phyloP scores from a whole-genome alignment of 1,140 invertebrate species.

The Drosophila trapezifrons region DNA sequence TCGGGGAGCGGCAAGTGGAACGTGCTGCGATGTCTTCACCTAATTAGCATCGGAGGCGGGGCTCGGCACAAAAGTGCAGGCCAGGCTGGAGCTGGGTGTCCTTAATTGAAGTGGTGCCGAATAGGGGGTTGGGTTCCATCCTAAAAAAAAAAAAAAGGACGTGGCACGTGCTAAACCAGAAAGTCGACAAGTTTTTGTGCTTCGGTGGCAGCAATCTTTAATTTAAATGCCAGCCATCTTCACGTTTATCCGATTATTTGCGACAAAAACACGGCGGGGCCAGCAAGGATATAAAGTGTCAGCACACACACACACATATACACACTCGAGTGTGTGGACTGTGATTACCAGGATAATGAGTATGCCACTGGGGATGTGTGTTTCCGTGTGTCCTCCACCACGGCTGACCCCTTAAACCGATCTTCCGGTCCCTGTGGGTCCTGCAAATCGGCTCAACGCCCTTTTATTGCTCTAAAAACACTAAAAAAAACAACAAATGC shows the following conservation, averaged over 20 bases:
- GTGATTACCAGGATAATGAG: conserved; percentile 40
- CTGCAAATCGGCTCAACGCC: not conserved
- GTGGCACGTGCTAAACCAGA: conserved; percentile 49
- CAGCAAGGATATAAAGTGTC: conserved; percentile 9
- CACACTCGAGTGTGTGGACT: not conserved
- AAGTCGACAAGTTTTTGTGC: conserved; percentile 68
- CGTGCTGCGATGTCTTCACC: conserved; percentile 66
- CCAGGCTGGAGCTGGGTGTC: conserved; percentile 35
- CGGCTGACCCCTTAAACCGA: conserved; percentile 7
- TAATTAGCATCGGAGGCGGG: conserved; percentile 69
- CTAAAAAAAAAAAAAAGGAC: not conserved
- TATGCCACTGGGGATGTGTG: conserved; percentile 4
- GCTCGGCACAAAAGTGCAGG: conserved; percentile 64
- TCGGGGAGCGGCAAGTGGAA: conserved; percentile 26
- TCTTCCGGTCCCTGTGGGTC: not conserved
- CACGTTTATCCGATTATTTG: conserved; percentile 77
- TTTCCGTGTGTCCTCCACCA: not conserved
- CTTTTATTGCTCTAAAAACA: not conserved
- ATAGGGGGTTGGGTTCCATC: conserved; percentile 10
- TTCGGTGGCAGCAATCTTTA: conserved; percentile 71
- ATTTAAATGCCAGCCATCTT: conserved; percentile 81
- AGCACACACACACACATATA: not conserved
- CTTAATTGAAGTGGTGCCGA: conserved; percentile 54
- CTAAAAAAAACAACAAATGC: conserved; percentile 1
- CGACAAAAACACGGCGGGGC: conserved; percentile 53